Base-by-base conservation (phyloP, 2,888 invertebrate species). In the Trachelus iudaicus region DNA sequence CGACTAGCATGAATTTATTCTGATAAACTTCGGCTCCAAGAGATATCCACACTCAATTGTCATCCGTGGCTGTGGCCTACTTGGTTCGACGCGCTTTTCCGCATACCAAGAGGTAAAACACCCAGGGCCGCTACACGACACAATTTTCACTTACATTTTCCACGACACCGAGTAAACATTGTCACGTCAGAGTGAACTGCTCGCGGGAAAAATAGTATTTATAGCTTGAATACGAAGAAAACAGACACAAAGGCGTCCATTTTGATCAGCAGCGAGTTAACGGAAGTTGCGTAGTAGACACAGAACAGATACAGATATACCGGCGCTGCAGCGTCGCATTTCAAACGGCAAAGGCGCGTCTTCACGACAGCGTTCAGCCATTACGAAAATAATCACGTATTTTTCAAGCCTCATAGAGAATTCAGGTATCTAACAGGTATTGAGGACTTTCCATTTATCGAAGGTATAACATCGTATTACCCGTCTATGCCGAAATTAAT, bases 171-270 rank as follows among this genome's bases (percentile, higher is more conserved):
- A 84, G 83, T 86, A 84, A 87, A 87, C 87, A 88, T 89, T 85
- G 85, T 83, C 84, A 81, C 84, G 85, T 84, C 87, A 86, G 82
- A 84, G 82, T 78, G 77, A 83, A 84, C 83, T 83, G 79, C 84
- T 87, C 87, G 85, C 85, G 85, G 85, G 83, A 83, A 85, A 84
- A 86, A 84, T 85, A 87, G 87, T 91, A 90, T 90, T 90, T 91
- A 91, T 91, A 89, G 87, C 89, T 85, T 85, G 86, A 88, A 87
- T 89, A 87, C 87, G 86, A 90, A 87, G 90, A 91, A 91, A 91
- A 91, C 91, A 91, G 91, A 91, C 90, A 91, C 91, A 91, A 91
- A 91, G 91, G 90, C 91, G 91, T 91, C 91, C 91, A 91, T 91
- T 91, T 91, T 91, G 90, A 88, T 91, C 88, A 89, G 87, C 86